Evolutionary conservation across 2,113 vertebrate species (phyloP), one percentile per base, ranked within the genome.

Genomic region (Fulica atra): DNA sequence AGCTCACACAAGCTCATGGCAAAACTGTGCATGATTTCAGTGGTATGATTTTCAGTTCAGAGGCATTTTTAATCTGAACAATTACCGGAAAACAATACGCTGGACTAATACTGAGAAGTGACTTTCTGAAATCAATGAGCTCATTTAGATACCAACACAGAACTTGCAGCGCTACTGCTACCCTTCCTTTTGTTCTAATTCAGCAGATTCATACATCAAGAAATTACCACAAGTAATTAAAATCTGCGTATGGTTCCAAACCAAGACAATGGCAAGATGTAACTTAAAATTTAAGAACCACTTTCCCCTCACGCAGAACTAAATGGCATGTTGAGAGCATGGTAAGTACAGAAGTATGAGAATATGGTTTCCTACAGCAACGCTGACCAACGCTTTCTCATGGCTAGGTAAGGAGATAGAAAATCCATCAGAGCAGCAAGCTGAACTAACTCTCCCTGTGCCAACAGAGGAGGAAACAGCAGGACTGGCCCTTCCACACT

Each of bases 341-440:
- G 56, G 0, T n/a, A 73, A 53, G 9, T 29, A 5, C 38, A 72
- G 81, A 61, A 3, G 5, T 7, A 0, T 31, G 17, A 44, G 36
- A 81, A 53, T 31, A 51, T 3, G 4, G 29, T 59, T 73, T 77
- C 59, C 33, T 68, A 20, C 23, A 64, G 25, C 24, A 21, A 59
- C 53, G 42, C 6, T 8, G 11, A 60, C 51, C 17, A 70, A n/a
- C 1, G 1, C 29, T 33, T 61, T 26, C 42, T 36, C 6, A 0
- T 10, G 10, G 25, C 26, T 53, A 29, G 17, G 4, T 33, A 53
- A 61, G 20, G 18, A 73, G 36, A 29, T 46, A 69, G 46, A 42
- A 77, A 25, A 12, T 26, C 35, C 36, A 13, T 29, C 38, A 61
- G 17, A 80, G 31, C 51, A 44, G 31, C 46, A 76, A 40, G 18